Percentiles rank a stretch among this genome's conserved stretches.
Conservation (phyloP, 2,113 vertebrate species). For the Haemorhous mexicanus region DNA sequence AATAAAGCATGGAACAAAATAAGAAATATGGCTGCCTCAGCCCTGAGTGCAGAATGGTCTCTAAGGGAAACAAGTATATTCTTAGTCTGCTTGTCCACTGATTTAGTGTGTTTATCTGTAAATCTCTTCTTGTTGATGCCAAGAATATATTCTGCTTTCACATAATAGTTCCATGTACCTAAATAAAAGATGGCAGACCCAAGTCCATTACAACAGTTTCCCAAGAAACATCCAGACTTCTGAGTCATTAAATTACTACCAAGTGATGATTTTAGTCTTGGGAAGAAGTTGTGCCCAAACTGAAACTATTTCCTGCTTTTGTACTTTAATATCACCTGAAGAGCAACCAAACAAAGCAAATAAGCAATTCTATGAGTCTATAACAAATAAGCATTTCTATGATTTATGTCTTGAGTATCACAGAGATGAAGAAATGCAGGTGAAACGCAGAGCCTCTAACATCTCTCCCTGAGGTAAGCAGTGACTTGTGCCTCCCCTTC, state of each 20-base stretch:
- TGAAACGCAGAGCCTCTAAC: background rate
- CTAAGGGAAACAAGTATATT: background rate
- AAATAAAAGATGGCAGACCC: background rate
- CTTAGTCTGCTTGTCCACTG: too few species aligned
- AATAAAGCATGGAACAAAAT: background rate
- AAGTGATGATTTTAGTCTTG: background rate
- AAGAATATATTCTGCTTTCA: background rate
- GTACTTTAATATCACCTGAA: background rate
- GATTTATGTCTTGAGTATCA: background rate
- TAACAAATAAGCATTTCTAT: background rate
- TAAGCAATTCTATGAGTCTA: background rate
- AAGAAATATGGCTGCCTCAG: background rate
- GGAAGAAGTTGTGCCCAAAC: background rate
- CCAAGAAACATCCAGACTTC: background rate
- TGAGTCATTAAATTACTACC: background rate
- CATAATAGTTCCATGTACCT: background rate
- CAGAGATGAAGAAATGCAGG: background rate
- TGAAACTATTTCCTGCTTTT: background rate
- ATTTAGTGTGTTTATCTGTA: background rate
- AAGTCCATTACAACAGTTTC: background rate
- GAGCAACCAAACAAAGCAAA: background rate
- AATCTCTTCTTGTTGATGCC: background rate
- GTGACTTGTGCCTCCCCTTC: background rate
- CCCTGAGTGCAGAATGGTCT: background rate
- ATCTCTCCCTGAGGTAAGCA: background rate